Evolutionary conservation across 2,113 vertebrate genomes (phyloP).

Genomic region (Saguinus midas): DNA sequence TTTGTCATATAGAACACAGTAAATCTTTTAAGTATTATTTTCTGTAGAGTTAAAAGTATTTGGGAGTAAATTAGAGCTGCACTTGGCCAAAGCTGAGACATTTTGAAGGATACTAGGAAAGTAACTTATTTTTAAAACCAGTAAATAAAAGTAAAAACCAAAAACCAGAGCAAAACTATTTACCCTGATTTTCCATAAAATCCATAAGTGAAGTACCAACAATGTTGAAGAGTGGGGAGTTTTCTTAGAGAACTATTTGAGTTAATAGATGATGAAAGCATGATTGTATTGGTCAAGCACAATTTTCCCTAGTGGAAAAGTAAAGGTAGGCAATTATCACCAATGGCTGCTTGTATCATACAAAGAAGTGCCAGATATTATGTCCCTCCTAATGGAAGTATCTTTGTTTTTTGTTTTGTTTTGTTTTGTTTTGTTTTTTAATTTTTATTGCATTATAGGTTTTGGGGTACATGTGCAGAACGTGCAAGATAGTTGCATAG

Average conservation of each 20-base stretch:
- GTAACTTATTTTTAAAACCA: background rate
- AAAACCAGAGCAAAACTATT: background rate
- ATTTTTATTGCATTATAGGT: too few species aligned
- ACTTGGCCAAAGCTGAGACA: background rate
- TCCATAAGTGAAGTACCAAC: background rate
- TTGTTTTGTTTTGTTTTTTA: too few species aligned
- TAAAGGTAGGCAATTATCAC: background rate
- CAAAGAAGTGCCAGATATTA: background rate
- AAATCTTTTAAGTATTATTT: background rate
- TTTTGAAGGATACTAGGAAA: background rate
- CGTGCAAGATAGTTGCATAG: too few species aligned
- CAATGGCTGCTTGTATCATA: background rate
- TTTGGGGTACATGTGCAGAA: too few species aligned
- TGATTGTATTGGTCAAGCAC: background rate
- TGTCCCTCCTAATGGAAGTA: background rate
- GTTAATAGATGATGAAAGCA: background rate
- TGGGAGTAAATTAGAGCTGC: background rate
- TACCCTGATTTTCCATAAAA: background rate
- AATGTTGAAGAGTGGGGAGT: background rate
- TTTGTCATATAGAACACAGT: background rate
- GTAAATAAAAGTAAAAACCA: background rate
- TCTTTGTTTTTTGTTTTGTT: too few species aligned
- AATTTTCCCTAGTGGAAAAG: background rate
- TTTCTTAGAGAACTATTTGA: background rate
- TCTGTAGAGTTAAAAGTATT: background rate